Percentiles rank a stretch among this genome's conserved stretches.
Evolutionary conservation across 2,888 invertebrate species (phyloP).

Genomic region (Camponotus fellah): DNA sequence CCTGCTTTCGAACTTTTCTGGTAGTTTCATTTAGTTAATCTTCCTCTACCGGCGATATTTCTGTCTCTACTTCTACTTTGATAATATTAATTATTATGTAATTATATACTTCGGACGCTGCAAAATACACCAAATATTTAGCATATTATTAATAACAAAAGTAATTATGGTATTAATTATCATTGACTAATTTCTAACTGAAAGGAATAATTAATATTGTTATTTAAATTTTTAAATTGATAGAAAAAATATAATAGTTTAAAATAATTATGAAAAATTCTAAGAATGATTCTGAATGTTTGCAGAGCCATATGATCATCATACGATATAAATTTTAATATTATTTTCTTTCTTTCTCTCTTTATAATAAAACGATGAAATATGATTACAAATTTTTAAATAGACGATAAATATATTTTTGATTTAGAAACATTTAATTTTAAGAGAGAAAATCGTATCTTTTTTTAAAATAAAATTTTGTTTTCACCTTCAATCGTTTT

Average conservation of each 20-base stretch:
- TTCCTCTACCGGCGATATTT: slow-evolving; percentile 19
- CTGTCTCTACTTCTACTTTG: slow-evolving; percentile 20
- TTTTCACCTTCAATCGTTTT: slow-evolving; percentile 28
- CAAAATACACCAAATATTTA: slow-evolving; percentile 36
- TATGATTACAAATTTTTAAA: background rate
- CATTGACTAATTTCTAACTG: slow-evolving; percentile 31
- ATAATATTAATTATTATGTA: slow-evolving; percentile 48
- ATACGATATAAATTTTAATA: background rate
- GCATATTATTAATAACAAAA: slow-evolving; percentile 33
- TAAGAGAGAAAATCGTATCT: slow-evolving; percentile 12
- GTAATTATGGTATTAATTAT: slow-evolving; percentile 49
- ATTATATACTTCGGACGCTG: slow-evolving; percentile 22
- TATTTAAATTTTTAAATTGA: slow-evolving; percentile 30
- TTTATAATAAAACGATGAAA: background rate
- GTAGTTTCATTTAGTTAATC: slow-evolving; percentile 43
- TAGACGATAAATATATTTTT: slow-evolving; percentile 2
- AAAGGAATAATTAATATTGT: slow-evolving; percentile 15
- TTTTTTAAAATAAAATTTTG: slow-evolving; percentile 68
- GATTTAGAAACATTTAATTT: background rate
- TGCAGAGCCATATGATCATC: background rate
- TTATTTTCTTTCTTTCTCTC: background rate
- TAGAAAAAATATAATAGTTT: background rate
- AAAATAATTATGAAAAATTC: background rate
- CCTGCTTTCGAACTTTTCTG: slow-evolving; percentile 45
- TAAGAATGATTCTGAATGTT: background rate